Evolutionary conservation across 2,797 vertebrate species (phyloP).

Genomic region (Haliaeetus vocifer): DNA sequence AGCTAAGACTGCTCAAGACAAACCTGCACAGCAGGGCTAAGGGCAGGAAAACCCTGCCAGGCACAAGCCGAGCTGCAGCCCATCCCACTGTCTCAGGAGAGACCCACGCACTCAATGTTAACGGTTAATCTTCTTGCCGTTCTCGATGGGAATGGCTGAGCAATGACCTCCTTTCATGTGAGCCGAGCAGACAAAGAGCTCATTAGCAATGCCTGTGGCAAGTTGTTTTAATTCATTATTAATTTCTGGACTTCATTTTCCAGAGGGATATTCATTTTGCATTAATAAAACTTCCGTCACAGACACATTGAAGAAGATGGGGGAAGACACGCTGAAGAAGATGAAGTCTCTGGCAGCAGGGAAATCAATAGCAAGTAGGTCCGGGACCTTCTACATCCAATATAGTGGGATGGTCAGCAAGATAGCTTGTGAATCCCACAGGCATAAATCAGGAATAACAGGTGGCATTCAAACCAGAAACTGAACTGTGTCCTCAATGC

Average conservation of each 20-base stretch:
- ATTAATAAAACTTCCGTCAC: slow-evolving; percentile 31
- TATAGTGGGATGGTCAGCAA: background rate
- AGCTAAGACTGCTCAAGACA: background rate
- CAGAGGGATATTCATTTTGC: slow-evolving; percentile 39
- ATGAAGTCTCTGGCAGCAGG: background rate
- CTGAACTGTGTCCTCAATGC: background rate
- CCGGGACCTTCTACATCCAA: background rate
- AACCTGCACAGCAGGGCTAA: background rate
- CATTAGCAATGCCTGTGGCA: slow-evolving; percentile 51
- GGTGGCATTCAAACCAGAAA: background rate
- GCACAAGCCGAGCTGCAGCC: background rate
- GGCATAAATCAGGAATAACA: background rate
- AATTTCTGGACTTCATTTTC: slow-evolving; percentile 60
- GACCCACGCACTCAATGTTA: background rate
- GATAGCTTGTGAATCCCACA: background rate
- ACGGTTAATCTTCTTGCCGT: slow-evolving; percentile 10
- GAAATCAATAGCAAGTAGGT: background rate
- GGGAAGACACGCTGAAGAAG: background rate
- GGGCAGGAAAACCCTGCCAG: background rate
- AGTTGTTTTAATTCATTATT: slow-evolving; percentile 66
- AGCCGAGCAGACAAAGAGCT: slow-evolving; percentile 46
- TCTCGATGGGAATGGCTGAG: background rate
- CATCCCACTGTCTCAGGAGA: background rate
- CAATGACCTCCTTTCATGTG: slow-evolving; percentile 58
- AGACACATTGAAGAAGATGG: background rate